phyloP scores from a whole-genome alignment of 2,113 vertebrate genomes.

The Centropristis striata region DNA sequence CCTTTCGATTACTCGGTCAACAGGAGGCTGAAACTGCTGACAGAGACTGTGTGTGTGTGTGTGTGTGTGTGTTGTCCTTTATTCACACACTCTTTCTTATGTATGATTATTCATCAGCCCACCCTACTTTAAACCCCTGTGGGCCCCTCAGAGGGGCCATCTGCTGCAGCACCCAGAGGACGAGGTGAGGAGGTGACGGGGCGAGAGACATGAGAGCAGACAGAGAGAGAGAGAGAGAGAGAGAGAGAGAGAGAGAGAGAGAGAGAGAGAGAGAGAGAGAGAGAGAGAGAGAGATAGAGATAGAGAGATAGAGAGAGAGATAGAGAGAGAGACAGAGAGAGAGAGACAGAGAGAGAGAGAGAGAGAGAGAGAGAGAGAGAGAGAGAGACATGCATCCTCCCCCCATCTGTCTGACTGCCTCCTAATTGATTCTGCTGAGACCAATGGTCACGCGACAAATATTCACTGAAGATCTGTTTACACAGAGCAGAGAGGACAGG shows the following conservation, averaged over 20 bases:
- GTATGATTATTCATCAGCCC: conserved; percentile 25
- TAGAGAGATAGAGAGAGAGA: too few relatives aligned
- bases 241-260: neutral
- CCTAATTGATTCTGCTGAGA: too few relatives aligned
- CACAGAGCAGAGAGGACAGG: too few relatives aligned
- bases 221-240: neutral
- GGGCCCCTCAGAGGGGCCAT: conserved; percentile 42
- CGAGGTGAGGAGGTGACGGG: conserved; percentile 10
- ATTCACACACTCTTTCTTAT: neutral
- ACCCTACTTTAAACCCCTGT: neutral
- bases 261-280: too few relatives aligned
- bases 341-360: too few relatives aligned
- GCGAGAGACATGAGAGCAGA: conserved; percentile 5
- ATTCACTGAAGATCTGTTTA: too few relatives aligned
- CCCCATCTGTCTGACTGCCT: too few relatives aligned
- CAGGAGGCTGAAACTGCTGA: conserved; percentile 2
- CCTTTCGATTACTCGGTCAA: neutral
- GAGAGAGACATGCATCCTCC: too few relatives aligned
- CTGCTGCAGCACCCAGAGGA: conserved; percentile 33
- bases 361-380: too few relatives aligned
- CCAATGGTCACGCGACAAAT: too few relatives aligned
- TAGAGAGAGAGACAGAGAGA: too few relatives aligned
- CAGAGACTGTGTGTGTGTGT: neutral
- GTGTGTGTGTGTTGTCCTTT: neutral
- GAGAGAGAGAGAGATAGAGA: too few relatives aligned